These are phyloP conservation scores for Diplodus puntazzo DNA, from an alignment of 2,797 vertebrate genomes.

Conservation along the genomic window DNA sequence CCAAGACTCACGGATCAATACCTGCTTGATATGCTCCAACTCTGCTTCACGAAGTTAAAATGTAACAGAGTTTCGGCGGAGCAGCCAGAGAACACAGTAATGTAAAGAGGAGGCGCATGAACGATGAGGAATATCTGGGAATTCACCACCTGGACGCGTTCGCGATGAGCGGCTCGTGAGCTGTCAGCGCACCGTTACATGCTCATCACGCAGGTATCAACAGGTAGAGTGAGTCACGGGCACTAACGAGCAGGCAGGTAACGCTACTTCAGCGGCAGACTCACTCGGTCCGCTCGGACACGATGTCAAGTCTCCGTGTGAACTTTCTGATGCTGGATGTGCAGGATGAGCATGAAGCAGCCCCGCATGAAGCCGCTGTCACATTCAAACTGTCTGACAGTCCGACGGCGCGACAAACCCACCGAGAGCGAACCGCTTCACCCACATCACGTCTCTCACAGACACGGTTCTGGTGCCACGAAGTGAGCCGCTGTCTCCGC, in stretches of 20 bases:
- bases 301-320: fast-evolving
- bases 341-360: neutral
- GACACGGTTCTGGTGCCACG: fast-evolving
- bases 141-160: neutral
- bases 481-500: fast-evolving
- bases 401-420: slow-evolving; percentile 19
- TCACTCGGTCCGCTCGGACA: neutral
- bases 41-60: slow-evolving; percentile 24
- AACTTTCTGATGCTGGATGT: neutral
- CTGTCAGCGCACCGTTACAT: slow-evolving; percentile 39
- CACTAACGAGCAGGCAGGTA: neutral
- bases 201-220: slow-evolving; percentile 56
- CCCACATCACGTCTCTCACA: no score
- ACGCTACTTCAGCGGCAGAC: slow-evolving; percentile 12
- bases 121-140: neutral
- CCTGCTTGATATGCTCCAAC: slow-evolving; percentile 37
- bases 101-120: neutral
- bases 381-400: slow-evolving; percentile 38
- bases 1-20: slow-evolving; percentile 65
- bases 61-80: neutral
- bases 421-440: no score
- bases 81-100: neutral
- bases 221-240: slow-evolving; percentile 63
- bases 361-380: slow-evolving; percentile 55
- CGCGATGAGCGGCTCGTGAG: slow-evolving; percentile 14